Evolutionary conservation across 2,888 invertebrate genomes (phyloP), one percentile per base, ranked within the genome.

Genomic region (Zootermopsis nevadensis): DNA sequence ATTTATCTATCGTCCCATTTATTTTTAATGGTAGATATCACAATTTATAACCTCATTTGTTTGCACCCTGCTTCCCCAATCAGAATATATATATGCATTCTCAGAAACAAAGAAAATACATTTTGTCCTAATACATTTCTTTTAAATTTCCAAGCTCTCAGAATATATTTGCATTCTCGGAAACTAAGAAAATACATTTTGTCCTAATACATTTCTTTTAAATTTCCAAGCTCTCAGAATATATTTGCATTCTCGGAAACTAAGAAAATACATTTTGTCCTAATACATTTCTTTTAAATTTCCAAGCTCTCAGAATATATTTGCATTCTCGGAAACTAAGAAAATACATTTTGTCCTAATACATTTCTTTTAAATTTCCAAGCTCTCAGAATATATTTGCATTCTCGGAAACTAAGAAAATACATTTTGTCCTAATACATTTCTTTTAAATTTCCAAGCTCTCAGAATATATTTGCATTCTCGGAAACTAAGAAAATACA

Each of bases 181-280:
- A 33, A 33, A 69, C 69, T 69, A 69, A 69, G 69, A 69, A 67
- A 69, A 69, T 69, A 69, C 33, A 69, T 69, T 69, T n/a, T 69
- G 10, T 27, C 27, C 69, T 69, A 69, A 10, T 2, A 69, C 0
- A 66, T 66, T 60, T 66, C 66, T 30, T 69, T 69, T 69, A 69
- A 0, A 33, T 69, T 33, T 69, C 27, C 27, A 74, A 38, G 38
- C 74, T 38, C 24, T 33, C n/a, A n/a, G n/a, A n/a, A n/a, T n/a
- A n/a, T n/a, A n/a, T 24, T 42, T 74, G 31, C 42, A 42, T 74
- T 38, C 38, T 74, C 22, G 6, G 24, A 33, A 33, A 69, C 69
- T 69, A 69, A 69, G 69, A 69, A 67, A 69, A 69, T 69, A 69
- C 33, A 69, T 69, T 69, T n/a, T 69, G 10, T 27, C 27, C 69